A percentile compares a stretch with the other conserved stretches of the same genome.
Evolutionary conservation across 1,140 invertebrate species (phyloP).

Genomic region (Drosophila sp.): DNA sequence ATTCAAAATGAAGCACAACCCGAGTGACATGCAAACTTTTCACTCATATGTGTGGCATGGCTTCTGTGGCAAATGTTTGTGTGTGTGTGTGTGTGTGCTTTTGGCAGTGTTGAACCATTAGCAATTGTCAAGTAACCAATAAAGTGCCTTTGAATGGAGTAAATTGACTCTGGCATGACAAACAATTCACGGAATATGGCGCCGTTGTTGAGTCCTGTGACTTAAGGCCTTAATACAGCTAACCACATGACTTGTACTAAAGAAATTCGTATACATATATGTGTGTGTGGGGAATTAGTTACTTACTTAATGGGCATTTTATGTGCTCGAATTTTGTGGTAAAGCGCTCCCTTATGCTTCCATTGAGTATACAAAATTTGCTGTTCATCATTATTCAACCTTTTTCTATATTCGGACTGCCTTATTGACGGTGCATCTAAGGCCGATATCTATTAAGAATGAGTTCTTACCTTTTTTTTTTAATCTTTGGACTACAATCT

Average conservation of each 20-base stretch:
- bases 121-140: constrained; percentile 69
- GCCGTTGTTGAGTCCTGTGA: constrained; percentile 2
- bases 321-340: constrained; percentile 31
- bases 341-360: not conserved
- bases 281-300: constrained; percentile 2
- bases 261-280: constrained; percentile 3
- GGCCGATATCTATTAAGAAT: too few relatives aligned
- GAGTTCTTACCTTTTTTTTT: too few relatives aligned
- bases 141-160: constrained; percentile 74
- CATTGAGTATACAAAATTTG: not conserved
- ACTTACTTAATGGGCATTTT: constrained; percentile 59
- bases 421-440: not conserved
- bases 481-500: too few relatives aligned
- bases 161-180: constrained; percentile 79
- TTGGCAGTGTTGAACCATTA: constrained; percentile 42
- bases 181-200: constrained; percentile 59
- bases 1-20: constrained; percentile 67
- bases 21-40: constrained; percentile 79
- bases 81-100: constrained; percentile 15
- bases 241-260: constrained; percentile 64
- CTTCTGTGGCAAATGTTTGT: constrained; percentile 26
- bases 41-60: constrained; percentile 30
- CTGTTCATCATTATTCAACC: constrained; percentile 2
- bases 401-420: not conserved
- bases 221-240: constrained; percentile 48